Evolutionary conservation across 2,888 invertebrate genomes (phyloP).

Genomic region (Epinotia bilunana): DNA sequence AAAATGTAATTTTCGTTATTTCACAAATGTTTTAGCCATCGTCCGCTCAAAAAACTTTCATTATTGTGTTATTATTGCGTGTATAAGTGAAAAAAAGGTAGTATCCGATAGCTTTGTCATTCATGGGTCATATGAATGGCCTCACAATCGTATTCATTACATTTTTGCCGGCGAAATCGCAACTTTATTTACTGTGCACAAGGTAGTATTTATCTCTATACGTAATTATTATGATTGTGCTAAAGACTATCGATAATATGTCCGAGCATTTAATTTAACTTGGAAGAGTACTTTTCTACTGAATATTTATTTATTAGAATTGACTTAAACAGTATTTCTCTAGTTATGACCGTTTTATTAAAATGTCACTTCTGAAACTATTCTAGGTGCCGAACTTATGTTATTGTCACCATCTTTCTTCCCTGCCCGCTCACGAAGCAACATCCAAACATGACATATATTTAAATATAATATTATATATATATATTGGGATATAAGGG

Average conservation of each 20-base stretch:
- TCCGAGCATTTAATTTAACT: background rate
- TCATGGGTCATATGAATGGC: background rate
- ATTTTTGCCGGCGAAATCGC: background rate
- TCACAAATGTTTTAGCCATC: too few relatives aligned
- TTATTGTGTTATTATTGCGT: too few relatives aligned
- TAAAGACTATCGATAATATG: background rate
- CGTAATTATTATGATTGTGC: background rate
- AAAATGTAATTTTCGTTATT: too few relatives aligned
- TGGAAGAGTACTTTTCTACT: background rate
- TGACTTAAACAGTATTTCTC: background rate
- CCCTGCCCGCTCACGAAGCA: slow-evolving; percentile 38
- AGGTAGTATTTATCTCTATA: too few relatives aligned
- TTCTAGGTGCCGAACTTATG: slow-evolving; percentile 35
- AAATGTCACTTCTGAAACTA: slow-evolving; percentile 22
- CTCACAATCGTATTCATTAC: background rate
- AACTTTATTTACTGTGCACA: background rate
- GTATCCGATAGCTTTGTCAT: background rate
- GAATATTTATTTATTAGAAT: background rate
- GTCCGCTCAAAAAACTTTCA: too few relatives aligned
- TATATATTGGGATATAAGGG: slow-evolving; percentile 10
- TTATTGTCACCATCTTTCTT: slow-evolving; percentile 30
- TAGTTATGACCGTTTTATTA: background rate
- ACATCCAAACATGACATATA: slow-evolving; percentile 25
- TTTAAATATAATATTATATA: background rate
- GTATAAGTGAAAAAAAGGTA: too few relatives aligned